Percentiles rank a stretch among this genome's conserved stretches.
These are phyloP conservation scores for Acleris holmiana DNA, from an alignment of 2,888 invertebrate species.

Conservation along the genomic window DNA sequence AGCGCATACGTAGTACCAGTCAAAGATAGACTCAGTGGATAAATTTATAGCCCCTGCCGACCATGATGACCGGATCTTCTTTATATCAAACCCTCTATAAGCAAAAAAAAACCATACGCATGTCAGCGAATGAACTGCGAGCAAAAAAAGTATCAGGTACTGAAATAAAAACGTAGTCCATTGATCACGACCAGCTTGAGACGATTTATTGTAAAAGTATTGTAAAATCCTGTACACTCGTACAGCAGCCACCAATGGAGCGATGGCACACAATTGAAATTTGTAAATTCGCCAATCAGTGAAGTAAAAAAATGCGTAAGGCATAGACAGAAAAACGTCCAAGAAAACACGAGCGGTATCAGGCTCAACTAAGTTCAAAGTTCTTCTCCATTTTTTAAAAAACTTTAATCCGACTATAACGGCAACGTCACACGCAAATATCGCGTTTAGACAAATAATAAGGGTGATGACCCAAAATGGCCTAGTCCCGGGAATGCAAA, in stretches of 20 bases:
- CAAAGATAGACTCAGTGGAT: slow-evolving; percentile 66
- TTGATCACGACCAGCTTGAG: slow-evolving; percentile 77
- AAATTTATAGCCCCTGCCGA: slow-evolving; percentile 64
- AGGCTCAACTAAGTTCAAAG: slow-evolving; percentile 75
- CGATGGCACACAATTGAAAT: slow-evolving; percentile 64
- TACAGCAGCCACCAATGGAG: slow-evolving; percentile 67
- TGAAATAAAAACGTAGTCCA: slow-evolving; percentile 79
- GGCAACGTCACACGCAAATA: slow-evolving; percentile 66
- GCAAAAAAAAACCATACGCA: slow-evolving; percentile 78
- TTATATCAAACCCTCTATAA: slow-evolving; percentile 64
- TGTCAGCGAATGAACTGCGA: slow-evolving; percentile 76
- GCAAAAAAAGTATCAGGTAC: slow-evolving; percentile 71
- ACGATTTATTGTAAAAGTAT: slow-evolving; percentile 72
- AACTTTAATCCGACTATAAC: slow-evolving; percentile 70
- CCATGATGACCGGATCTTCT: slow-evolving; percentile 69
- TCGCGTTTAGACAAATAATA: slow-evolving; percentile 62
- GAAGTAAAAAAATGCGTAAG: slow-evolving; percentile 69
- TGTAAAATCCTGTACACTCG: slow-evolving; percentile 72
- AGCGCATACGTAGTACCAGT: slow-evolving; percentile 77
- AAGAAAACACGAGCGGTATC: slow-evolving; percentile 61
- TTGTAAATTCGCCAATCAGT: slow-evolving; percentile 44
- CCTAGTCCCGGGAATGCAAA: slow-evolving; percentile 53
- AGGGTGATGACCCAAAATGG: slow-evolving; percentile 61
- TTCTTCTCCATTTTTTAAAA: slow-evolving; percentile 73
- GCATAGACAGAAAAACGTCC: slow-evolving; percentile 67